Conservation (phyloP, 2,797 vertebrate genomes). For the Microctenopoma stevenorrisi region DNA sequence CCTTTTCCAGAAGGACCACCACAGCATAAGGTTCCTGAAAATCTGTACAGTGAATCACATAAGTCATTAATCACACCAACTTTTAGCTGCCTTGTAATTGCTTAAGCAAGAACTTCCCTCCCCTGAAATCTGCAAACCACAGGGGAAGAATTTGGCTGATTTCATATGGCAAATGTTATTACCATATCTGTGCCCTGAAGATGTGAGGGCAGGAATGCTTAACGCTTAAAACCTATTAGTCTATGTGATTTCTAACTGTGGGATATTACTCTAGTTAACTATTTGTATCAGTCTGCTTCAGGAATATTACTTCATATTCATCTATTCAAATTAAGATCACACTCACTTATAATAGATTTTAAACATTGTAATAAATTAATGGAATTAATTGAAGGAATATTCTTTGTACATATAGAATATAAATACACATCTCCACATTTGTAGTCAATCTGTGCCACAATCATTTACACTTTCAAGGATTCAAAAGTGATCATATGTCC, state of each 20-base stretch:
- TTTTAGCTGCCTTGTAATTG: neutral
- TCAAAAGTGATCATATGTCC: neutral
- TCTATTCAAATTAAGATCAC: neutral
- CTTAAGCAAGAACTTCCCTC: slow-evolving; percentile 26
- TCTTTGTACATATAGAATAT: neutral
- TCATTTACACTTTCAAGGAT: neutral
- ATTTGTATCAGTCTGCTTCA: slow-evolving; percentile 41
- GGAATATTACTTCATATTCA: slow-evolving; percentile 22
- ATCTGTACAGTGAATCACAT: slow-evolving; percentile 81
- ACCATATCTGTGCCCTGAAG: slow-evolving; percentile 59
- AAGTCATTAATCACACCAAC: slow-evolving; percentile 29
- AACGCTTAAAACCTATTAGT: slow-evolving; percentile 44
- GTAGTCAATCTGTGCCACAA: neutral
- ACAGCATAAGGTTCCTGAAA: slow-evolving; percentile 99
- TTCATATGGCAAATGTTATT: slow-evolving; percentile 46
- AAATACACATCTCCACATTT: neutral
- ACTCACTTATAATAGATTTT: slow-evolving; percentile 8
- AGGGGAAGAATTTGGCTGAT: slow-evolving; percentile 33
- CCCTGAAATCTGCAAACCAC: slow-evolving; percentile 44
- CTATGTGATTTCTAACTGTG: slow-evolving; percentile 38
- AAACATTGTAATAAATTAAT: slow-evolving; percentile 8
- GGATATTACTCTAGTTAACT: slow-evolving; percentile 36
- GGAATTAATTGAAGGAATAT: neutral
- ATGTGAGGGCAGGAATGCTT: slow-evolving; percentile 32
- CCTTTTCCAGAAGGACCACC: slow-evolving; percentile 98